Evolutionary conservation across 2,797 vertebrate species (phyloP).

Genomic region (Spheniscus humboldti): DNA sequence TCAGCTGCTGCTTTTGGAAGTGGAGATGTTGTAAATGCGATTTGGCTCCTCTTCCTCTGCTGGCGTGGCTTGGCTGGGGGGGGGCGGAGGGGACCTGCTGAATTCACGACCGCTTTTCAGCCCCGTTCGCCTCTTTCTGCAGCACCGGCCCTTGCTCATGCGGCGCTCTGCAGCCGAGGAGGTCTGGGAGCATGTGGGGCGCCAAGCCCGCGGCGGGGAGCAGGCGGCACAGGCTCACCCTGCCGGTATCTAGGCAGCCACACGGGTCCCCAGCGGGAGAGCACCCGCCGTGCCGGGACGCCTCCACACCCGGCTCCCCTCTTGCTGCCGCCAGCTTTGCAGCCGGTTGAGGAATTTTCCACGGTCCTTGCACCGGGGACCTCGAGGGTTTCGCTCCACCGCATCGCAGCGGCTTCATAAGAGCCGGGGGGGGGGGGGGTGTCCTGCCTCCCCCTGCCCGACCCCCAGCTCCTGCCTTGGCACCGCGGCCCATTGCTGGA

Average conservation of each 20-base stretch:
- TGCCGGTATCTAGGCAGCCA: not conserved
- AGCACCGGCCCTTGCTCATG: not conserved
- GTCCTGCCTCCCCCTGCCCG: not conserved
- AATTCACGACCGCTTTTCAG: accelerated
- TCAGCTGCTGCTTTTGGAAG: not conserved
- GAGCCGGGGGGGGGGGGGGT: not conserved
- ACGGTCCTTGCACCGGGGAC: accelerated
- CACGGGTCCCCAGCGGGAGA: not conserved
- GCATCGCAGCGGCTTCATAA: accelerated
- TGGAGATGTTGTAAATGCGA: accelerated
- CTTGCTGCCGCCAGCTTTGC: accelerated
- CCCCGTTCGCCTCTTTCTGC: not conserved
- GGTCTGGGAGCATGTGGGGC: not conserved
- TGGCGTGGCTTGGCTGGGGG: not conserved
- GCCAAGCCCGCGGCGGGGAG: not conserved
- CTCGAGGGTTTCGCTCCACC: not conserved
- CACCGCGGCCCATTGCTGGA: accelerated
- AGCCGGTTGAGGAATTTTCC: not conserved
- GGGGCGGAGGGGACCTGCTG: not conserved
- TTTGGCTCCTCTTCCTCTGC: not conserved
- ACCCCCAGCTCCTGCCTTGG: not conserved
- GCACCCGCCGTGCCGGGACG: accelerated
- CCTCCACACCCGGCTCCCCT: not conserved
- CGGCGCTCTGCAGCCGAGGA: not conserved
- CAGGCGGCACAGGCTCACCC: not conserved